Evolutionary conservation across 1,140 invertebrate genomes (phyloP).

Genomic region (Drosophila paulistorum): DNA sequence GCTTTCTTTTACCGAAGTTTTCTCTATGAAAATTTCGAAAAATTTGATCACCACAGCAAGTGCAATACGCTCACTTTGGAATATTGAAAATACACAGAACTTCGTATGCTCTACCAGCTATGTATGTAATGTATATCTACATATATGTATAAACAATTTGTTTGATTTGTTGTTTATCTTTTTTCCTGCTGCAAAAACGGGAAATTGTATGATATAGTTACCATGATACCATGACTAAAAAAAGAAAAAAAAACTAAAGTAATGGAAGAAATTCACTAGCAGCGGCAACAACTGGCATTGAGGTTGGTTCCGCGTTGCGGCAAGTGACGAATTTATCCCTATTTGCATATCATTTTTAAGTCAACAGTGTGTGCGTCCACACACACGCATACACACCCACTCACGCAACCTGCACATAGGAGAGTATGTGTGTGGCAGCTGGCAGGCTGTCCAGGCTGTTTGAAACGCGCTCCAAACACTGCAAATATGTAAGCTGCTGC

Average conservation of each 20-base stretch:
- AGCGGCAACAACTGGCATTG: constrained; percentile 26
- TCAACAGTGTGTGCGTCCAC: constrained; percentile 64
- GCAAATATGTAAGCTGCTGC: constrained; percentile 80
- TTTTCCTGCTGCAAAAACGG: too few relatives aligned
- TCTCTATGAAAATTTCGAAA: background rate
- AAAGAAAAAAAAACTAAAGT: too few relatives aligned
- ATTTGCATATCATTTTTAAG: constrained; percentile 82
- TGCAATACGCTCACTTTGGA: constrained; percentile 62
- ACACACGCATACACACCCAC: constrained; percentile 22
- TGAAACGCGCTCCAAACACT: constrained; percentile 65
- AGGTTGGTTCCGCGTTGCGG: constrained; percentile 12
- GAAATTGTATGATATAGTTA: too few relatives aligned
- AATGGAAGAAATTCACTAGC: constrained; percentile 8
- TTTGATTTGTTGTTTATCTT: too few relatives aligned
- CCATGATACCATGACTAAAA: too few relatives aligned
- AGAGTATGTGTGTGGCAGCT: constrained; percentile 18
- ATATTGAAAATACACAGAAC: constrained; percentile 13
- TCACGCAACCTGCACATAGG: too few relatives aligned
- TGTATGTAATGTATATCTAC: too few relatives aligned
- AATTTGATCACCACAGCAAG: constrained; percentile 1
- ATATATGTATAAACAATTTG: too few relatives aligned
- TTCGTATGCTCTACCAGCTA: too few relatives aligned
- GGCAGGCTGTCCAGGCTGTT: constrained; percentile 48
- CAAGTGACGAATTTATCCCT: constrained; percentile 70
- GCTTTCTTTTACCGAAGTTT: background rate